Base-by-base conservation (phyloP, 2,113 vertebrate species). In the Alexandromys fortis region DNA sequence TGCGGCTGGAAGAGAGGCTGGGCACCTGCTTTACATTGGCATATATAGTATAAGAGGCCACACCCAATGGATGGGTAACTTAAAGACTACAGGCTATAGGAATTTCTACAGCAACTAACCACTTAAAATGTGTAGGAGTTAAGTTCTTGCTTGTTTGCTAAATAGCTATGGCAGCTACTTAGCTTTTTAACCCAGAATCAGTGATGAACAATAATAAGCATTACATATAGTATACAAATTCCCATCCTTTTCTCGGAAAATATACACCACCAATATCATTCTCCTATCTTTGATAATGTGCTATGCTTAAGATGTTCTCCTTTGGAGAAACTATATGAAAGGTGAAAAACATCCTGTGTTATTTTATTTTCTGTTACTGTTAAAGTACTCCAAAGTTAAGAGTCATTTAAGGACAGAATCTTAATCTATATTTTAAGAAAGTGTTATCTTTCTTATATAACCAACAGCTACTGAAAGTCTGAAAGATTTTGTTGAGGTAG, bases 121-220 rank as follows among this genome's bases (percentile, higher is more conserved):
- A 87, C 26, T 96, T 98, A 92, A 96, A 92, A 96, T 96, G 72
- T 7, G 94, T 97, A 92, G 65, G 79, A 68, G 92, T 38, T 7
- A 94, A 70, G 42, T 81, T 55, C 49, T 96, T 97, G 12, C 33
- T 97, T 55, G 3, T 96, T 97, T 87, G 14, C 85, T 97, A 82
- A 85, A 89, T 35, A 85, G 0, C 63, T 85, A 79, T 73, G 14
- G 26, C 24, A 73, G 68, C 47, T 89, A 61, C 87, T 89, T 83
- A 26, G 75, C 70, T 94, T 96, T 47, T 38, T 65, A 95, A 1
- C 61, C 26, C 24, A 91, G 22, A 9, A 89, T 87, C 45, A 67
- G 28, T 78, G 63, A 82, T 79, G 38, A 82, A 77, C 68, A 91
- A 72, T 87, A 83, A 26, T 16, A 82, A 61, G 28, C 5, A 49